A percentile compares a stretch with the other conserved stretches of the same genome.
These are phyloP conservation scores for Myotis vivesi DNA, from an alignment of 2,797 vertebrate genomes.

Conservation along the genomic window DNA sequence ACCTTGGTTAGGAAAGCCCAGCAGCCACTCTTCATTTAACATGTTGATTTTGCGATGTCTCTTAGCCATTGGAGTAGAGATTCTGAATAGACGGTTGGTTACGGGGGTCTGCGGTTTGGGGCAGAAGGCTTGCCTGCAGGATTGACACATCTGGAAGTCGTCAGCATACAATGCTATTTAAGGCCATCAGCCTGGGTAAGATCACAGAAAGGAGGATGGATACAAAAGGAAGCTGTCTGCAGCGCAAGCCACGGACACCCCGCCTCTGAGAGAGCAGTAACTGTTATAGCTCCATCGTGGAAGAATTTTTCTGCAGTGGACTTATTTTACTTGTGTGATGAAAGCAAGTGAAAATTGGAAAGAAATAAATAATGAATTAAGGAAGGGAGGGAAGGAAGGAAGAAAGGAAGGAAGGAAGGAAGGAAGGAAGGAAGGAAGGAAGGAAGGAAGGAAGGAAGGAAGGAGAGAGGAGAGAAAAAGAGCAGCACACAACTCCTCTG, in stretches of 20 bases:
- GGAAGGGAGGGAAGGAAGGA: fast-evolving
- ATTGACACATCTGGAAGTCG: neutral
- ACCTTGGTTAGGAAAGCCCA: neutral
- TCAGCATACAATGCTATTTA: neutral
- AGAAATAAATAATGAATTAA: neutral
- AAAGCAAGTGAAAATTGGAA: neutral
- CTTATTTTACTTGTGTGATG: neutral
- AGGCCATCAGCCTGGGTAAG: neutral
- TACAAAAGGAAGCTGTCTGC: neutral
- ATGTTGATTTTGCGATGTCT: neutral
- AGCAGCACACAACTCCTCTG: neutral
- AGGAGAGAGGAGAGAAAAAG: neutral
- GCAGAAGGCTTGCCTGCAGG: neutral
- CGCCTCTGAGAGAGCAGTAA: too few species aligned
- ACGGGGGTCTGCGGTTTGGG: neutral
- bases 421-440: neutral
- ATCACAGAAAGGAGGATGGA: neutral
- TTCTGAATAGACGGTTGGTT: neutral
- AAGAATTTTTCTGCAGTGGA: neutral
- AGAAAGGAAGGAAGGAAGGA: neutral
- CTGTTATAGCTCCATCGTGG: neutral
- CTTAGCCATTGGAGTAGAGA: neutral
- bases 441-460: neutral
- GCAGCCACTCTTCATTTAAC: neutral
- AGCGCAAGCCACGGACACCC: neutral